These are phyloP conservation scores for Mythimna albipuncta DNA, from an alignment of 2,888 invertebrate species.

Conservation along the genomic window DNA sequence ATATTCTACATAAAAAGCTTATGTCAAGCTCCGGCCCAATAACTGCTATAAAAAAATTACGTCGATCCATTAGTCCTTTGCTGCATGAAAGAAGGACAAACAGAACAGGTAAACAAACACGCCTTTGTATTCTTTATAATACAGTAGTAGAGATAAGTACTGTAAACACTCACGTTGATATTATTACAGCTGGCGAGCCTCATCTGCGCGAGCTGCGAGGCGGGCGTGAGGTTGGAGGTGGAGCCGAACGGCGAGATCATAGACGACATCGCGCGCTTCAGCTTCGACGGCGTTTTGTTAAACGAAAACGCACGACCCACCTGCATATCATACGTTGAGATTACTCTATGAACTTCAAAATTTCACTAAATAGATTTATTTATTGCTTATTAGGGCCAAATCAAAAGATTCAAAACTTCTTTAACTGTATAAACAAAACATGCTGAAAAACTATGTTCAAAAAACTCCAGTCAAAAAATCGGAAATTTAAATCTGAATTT, in stretches of 20 bases:
- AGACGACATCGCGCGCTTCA: slow-evolving; percentile 98
- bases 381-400: not conserved
- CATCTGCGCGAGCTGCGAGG: slow-evolving; percentile 96
- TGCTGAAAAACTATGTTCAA: slow-evolving; percentile 7
- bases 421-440: slow-evolving; percentile 7
- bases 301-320: slow-evolving; percentile 98
- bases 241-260: slow-evolving; percentile 98
- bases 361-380: not conserved
- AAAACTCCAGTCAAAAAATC: not conserved
- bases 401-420: slow-evolving; percentile 7
- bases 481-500: not conserved
- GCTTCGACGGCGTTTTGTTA: slow-evolving; percentile 98
- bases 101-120: slow-evolving; percentile 25
- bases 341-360: slow-evolving; percentile 15
- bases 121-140: slow-evolving; percentile 11
- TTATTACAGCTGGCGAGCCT: slow-evolving; percentile 96
- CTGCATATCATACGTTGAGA: slow-evolving; percentile 71
- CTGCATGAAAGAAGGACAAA: slow-evolving; percentile 36
- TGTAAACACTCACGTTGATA: slow-evolving; percentile 92
- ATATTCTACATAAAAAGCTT: slow-evolving; percentile 35
- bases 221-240: slow-evolving; percentile 95
- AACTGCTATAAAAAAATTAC: slow-evolving; percentile 31
- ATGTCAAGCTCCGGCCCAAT: slow-evolving; percentile 6
- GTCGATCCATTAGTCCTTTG: slow-evolving; percentile 40
- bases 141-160: slow-evolving; percentile 1